Conservation (phyloP, 2,797 vertebrate species). For the Manis pentadactyla region DNA sequence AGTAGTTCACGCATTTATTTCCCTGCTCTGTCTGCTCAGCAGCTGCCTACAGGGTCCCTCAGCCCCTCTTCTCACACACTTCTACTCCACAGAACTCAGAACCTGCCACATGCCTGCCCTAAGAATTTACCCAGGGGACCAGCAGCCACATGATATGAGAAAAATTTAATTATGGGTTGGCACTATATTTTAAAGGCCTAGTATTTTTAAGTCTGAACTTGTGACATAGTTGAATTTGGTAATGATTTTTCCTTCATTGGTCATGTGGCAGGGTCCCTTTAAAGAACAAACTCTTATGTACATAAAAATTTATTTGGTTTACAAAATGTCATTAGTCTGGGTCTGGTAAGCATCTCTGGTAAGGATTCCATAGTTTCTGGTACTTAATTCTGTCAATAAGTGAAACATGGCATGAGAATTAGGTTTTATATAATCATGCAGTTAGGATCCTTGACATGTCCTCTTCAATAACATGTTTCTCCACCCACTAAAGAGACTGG, state of each 20-base stretch:
- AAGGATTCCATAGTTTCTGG: neutral
- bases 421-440: neutral
- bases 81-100: neutral
- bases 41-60: neutral
- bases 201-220: conserved; percentile 29
- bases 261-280: neutral
- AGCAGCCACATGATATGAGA: neutral
- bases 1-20: neutral
- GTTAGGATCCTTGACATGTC: neutral
- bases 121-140: neutral
- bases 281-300: neutral
- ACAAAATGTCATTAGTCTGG: neutral
- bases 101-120: neutral
- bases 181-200: neutral
- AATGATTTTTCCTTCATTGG: neutral
- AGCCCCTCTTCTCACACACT: neutral
- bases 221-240: neutral
- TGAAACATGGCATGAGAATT: neutral
- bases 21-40: neutral
- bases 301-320: conserved; percentile 17
- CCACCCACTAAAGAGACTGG: neutral
- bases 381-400: neutral
- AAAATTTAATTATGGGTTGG: neutral
- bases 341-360: neutral
- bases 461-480: conserved; percentile 9